Evolutionary conservation across 2,888 invertebrate genomes (phyloP), one percentile per base, ranked within the genome.

Genomic region (Patella pellucida): DNA sequence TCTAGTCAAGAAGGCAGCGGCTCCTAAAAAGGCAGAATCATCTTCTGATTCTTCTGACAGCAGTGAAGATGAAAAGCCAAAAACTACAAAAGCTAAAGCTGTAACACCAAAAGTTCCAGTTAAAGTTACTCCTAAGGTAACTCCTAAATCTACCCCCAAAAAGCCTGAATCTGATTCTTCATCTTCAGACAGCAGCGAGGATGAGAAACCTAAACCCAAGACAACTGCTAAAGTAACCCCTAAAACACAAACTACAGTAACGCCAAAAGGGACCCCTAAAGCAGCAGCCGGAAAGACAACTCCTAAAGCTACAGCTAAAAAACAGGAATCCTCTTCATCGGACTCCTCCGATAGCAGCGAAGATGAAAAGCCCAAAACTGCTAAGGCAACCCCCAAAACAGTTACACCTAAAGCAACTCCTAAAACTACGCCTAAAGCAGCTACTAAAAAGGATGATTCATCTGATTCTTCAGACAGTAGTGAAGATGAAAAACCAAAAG

Each of bases 401-500:
- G 27, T 27, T 41, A 41, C 41, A 41, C 9, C 41, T 41, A 41
- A 41, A 41, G 41, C 41, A 41, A 41, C 41, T 41, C 51, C 51
- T 16, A 23, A 16, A 31, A 31, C n/a, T 7, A 31, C 52, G 1
- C 11, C 27, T 11, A 54, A 52, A n/a, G 71, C 52, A 52, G 52
- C 54, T 52, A 52, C 71, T 12, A 80, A 77, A 52, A 73, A 79
- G 52, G 68, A 76, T 0, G 79, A 79, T n/a, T 73, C 78, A 27
- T 80, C 81, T 0, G 75, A 75, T 54, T 78, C 79, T 67, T 76
- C 78, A 9, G 77, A 77, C 52, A 78, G 78, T 23, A 79, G 78
- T 7, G 81, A 79, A 51, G 69, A 74, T 14, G 71, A 74, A 62
- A 68, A 76, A 1, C 51, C 69, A 1, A 69, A 74, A 15, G 56